phyloP scores from a whole-genome alignment of 1,140 invertebrate species.

The Thaumetopoea pityocampa region DNA sequence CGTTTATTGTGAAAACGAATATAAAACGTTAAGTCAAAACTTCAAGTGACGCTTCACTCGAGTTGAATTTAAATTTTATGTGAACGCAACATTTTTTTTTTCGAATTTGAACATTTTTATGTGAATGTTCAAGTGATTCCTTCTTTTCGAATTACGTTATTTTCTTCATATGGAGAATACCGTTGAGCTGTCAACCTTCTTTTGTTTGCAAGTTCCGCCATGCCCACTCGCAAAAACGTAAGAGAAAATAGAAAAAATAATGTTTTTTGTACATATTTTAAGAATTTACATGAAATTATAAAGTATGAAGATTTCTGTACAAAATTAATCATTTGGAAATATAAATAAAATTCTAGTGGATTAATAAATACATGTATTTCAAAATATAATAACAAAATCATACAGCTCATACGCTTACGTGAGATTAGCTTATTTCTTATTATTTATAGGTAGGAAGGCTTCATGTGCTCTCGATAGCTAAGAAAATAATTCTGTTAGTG shows the following conservation, averaged over 20 bases:
- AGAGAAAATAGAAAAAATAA: conserved; percentile 4
- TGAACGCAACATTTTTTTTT: too few species aligned
- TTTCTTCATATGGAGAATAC: conserved; percentile 6
- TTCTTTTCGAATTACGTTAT: conserved; percentile 8
- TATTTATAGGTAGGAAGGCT: conserved; percentile 13
- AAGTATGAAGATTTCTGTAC: too few species aligned
- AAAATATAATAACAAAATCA: conserved; percentile 12
- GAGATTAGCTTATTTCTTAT: conserved; percentile 14
- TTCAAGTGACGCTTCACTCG: too few species aligned
- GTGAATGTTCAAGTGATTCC: conserved; percentile 4
- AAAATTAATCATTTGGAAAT: too few species aligned
- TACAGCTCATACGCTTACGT: conserved; percentile 14
- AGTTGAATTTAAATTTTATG: too few species aligned
- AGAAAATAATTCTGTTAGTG: conserved; percentile 22
- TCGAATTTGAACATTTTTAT: conserved; percentile 11
- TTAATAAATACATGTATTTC: too few species aligned
- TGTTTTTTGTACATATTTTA: conserved; percentile 9
- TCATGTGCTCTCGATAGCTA: conserved; percentile 23
- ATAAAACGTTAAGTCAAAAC: too few species aligned
- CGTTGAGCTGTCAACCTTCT: conserved; percentile 14
- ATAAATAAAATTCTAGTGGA: too few species aligned
- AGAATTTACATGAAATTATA: too few species aligned
- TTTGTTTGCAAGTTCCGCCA: conserved; percentile 8
- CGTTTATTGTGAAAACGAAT: too few species aligned
- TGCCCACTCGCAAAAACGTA: conserved; percentile 9